Base-by-base conservation (phyloP, 2,888 invertebrate genomes). In the Oithona nana region DNA sequence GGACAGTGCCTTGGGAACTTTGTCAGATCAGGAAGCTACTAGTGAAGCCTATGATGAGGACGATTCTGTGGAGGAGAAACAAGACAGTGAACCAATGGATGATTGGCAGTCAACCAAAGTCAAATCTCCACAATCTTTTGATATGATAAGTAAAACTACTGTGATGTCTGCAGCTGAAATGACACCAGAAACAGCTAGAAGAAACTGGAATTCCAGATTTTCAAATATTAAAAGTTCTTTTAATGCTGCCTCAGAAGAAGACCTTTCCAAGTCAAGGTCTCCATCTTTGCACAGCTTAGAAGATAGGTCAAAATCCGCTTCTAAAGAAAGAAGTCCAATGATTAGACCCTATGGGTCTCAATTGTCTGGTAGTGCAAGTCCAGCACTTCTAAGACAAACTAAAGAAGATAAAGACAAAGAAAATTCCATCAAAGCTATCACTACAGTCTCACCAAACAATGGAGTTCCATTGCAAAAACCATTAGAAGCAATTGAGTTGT, bases 151-250 rank as follows among this genome's bases (percentile, higher is more conserved):
- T n/a, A n/a, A n/a, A n/a, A n/a, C n/a, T n/a, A n/a, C n/a, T n/a
- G n/a, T n/a, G n/a, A n/a, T n/a, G n/a, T n/a, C n/a, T n/a, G n/a
- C 54, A 3, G 24, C 54, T 2, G 26, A 20, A 4, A 24, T 59
- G 28, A 57, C 57, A 24, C 57, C 57, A 2, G 57, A 57, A 28
- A 57, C 57, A n/a, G 20, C 28, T 22, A 59, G 50, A 28, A 59
- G 29, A 13, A 59, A 59, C 29, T 59, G 59, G 59, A 59, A 54
- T 26, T 61, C 54, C 16, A 24, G 62, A 31, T 62, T 62, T 62
- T 56, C 56, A 11, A 62, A 62, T 24, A 54, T 62, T 11, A 62
- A 62, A 26, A 62, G 28, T 28, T 28, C 62, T n/a, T 62, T 62
- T 39, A 28, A 59, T 48, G 49, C 39, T 20, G 29, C 22, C 1